These are phyloP conservation scores for Nasonia oneida DNA, from an alignment of 2,888 invertebrate species.

Conservation along the genomic window DNA sequence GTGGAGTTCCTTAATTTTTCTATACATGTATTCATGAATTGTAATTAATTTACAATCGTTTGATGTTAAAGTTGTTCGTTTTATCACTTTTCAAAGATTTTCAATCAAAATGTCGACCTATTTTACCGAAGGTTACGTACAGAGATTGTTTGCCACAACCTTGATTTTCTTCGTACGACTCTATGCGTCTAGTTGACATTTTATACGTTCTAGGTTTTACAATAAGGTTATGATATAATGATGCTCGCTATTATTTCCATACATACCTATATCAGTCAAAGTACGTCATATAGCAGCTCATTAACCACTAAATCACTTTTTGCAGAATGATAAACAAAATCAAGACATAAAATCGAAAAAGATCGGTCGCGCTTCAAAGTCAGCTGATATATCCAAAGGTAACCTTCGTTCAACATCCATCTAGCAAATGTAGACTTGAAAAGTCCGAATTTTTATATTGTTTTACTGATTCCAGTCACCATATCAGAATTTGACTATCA, in stretches of 20 bases:
- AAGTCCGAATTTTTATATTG: not conserved
- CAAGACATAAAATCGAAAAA: constrained; percentile 44
- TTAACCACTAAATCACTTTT: not conserved
- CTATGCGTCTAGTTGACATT: constrained; percentile 28
- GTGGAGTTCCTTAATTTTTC: constrained; percentile 44
- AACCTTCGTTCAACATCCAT: not conserved
- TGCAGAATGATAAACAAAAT: constrained; percentile 55
- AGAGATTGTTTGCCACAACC: not conserved
- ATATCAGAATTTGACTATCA: constrained; percentile 23
- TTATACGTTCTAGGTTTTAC: constrained; percentile 21
- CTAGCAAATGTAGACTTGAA: not conserved
- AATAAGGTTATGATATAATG: constrained; percentile 44
- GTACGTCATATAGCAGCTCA: not conserved
- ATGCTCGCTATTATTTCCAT: not conserved
- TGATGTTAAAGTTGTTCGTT: constrained; percentile 25
- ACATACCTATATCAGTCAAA: not conserved
- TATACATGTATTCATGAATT: not conserved
- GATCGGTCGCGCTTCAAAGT: constrained; percentile 50
- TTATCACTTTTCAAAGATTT: constrained; percentile 2
- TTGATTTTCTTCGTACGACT: constrained; percentile 19
- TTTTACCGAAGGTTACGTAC: not conserved
- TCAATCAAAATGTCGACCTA: constrained; percentile 25
- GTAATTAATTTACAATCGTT: not conserved
- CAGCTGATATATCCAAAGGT: constrained; percentile 60
- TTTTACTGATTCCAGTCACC: not conserved